A percentile compares a stretch with the other conserved stretches of the same genome.
These are phyloP conservation scores for Periophthalmus magnuspinnatus DNA, from an alignment of 2,797 vertebrate species.

Conservation along the genomic window DNA sequence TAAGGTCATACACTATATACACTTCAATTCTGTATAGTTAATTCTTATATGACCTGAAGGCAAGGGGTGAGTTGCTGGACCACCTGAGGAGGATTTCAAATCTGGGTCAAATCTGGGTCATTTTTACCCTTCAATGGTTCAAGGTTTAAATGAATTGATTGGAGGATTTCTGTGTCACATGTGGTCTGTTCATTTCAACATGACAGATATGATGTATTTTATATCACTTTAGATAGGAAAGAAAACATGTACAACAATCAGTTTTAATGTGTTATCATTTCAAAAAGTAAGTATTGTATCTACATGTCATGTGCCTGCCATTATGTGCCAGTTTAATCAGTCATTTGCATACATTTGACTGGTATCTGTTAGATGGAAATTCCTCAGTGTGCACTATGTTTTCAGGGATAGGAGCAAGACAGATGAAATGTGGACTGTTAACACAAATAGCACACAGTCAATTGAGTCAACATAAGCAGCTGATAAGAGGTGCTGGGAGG, in stretches of 20 bases:
- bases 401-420: not conserved
- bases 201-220: slow-evolving; percentile 24
- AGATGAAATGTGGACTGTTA: not conserved
- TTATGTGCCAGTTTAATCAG: not conserved
- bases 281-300: not conserved
- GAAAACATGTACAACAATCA: not conserved
- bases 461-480: slow-evolving; percentile 15
- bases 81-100: slow-evolving; percentile 32
- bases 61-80: slow-evolving; percentile 21
- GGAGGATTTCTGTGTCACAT: slow-evolving; percentile 23
- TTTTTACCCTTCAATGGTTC: slow-evolving; percentile 67
- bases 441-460: not conserved
- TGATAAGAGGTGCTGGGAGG: slow-evolving; percentile 14
- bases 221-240: slow-evolving; percentile 2
- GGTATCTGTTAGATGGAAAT: not conserved
- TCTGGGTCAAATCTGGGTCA: slow-evolving; percentile 73
- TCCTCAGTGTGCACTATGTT: not conserved
- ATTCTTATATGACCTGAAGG: slow-evolving; percentile 61
- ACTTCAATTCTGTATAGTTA: slow-evolving; percentile 15
- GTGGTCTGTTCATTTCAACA: slow-evolving; percentile 26
- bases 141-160: slow-evolving; percentile 51
- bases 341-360: not conserved
- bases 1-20: slow-evolving; percentile 3
- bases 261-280: too few relatives aligned
- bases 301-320: not conserved